Evolutionary conservation across 2,113 vertebrate genomes (phyloP), one percentile per base, ranked within the genome.

Genomic region (Hyla sarda): DNA sequence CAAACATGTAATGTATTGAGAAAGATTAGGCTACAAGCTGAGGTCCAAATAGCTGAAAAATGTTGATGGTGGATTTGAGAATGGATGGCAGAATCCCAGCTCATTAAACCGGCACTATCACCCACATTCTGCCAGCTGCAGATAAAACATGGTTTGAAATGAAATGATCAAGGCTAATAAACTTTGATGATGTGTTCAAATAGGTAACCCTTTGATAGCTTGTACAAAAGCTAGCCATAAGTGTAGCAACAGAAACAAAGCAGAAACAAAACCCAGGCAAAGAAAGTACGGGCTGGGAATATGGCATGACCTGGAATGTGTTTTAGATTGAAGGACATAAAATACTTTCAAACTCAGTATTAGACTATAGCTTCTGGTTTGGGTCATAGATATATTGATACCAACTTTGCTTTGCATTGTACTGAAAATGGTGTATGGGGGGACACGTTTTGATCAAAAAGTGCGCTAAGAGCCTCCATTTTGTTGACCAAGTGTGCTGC

Each of bases 131-230:
- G 82, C 50, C 82, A 84, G 69, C 67, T 56, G 67, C 71, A 84
- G 69, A 74, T 84, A 84, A 84, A 84, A 75, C 58, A 83, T 82
- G 52, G 69, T 17, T 83, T 73, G 82, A 83, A 83, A 83, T 54
- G 58, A 83, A 83, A 74, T 74, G 71, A 75, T 75, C 69, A 84
- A 84, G 34, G 82, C 50, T 84, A 84, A 84, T 84, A 84, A 84
- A 75, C 82, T 84, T 72, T 84, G 82, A 83, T 83, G 30, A 50
- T 12, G 21, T 37, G 30, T 73, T 82, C 65, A 82, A 82, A 82
- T 82, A 67, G 81, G 45, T 65, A 65, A 25, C 54, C n/a, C 45
- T 82, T 82, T 81, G 79, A 82, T 82, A 48, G 80, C 30, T 0
- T 69, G 45, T 83, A 73, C 82, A 73, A 83, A 73, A 52, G 32